Conservation (phyloP, 2,113 vertebrate species). For the Reinhardtius hippoglossoides region DNA sequence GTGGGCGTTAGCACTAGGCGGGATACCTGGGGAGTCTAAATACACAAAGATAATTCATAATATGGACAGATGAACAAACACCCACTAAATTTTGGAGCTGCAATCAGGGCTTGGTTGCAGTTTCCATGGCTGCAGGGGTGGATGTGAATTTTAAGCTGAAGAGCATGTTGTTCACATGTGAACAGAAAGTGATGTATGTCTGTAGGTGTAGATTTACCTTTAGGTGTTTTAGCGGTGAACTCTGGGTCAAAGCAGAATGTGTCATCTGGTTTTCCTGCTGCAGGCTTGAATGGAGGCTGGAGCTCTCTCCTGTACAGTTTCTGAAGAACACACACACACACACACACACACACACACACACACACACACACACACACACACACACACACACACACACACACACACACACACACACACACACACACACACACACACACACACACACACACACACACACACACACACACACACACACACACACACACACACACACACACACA, state of each 20-base stretch:
- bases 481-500: too few relatives aligned
- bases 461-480: too few relatives aligned
- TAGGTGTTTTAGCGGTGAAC: conserved; percentile 98
- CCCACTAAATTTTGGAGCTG: conserved; percentile 37
- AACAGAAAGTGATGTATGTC: not conserved
- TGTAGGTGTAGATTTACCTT: conserved; percentile 83
- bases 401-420: too few relatives aligned
- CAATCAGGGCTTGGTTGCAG: conserved; percentile 24
- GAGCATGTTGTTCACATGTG: not conserved
- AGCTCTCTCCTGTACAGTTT: conserved; percentile 95
- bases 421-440: too few relatives aligned
- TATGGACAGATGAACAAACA: conserved; percentile 30
- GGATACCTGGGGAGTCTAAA: conserved; percentile 96
- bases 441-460: too few relatives aligned
- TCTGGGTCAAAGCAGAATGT: conserved; percentile 99
- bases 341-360: not conserved
- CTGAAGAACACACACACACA: conserved; percentile 70
- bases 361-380: too few relatives aligned
- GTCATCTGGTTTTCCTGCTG: conserved; percentile 96
- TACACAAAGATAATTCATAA: conserved; percentile 47
- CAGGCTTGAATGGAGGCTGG: conserved; percentile 95
- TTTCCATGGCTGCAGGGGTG: conserved; percentile 61
- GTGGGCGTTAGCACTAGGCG: conserved; percentile 96
- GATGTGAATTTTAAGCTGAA: conserved; percentile 24
- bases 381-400: too few relatives aligned